A percentile compares a stretch with the other conserved stretches of the same genome.
Evolutionary conservation across 2,113 vertebrate genomes (phyloP).

Genomic region (Psilopsiagon aurifrons): DNA sequence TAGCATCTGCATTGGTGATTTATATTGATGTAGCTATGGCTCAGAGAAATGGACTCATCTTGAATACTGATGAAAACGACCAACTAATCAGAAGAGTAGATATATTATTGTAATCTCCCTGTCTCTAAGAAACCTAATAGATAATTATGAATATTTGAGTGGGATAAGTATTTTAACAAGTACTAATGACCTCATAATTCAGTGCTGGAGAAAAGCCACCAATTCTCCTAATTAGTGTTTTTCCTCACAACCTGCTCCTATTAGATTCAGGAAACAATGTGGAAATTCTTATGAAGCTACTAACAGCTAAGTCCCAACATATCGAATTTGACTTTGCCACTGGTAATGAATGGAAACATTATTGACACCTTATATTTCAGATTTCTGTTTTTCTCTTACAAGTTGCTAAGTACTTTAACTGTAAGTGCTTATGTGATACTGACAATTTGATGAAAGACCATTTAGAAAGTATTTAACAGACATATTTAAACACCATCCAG

Average conservation of each 20-base stretch:
- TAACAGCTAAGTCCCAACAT: background rate
- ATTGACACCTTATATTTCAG: background rate
- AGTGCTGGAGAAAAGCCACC: background rate
- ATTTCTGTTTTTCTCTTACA: background rate
- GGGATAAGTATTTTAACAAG: constrained; percentile 16
- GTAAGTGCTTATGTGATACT: background rate
- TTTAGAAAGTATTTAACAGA: background rate
- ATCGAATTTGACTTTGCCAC: background rate
- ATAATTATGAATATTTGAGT: constrained; percentile 41
- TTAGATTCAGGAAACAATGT: background rate
- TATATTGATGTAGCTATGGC: background rate
- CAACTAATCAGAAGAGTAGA: background rate
- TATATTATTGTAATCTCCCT: background rate
- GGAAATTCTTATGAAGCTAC: background rate
- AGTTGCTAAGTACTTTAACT: background rate
- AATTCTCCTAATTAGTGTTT: background rate
- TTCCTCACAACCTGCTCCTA: background rate
- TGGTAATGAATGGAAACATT: background rate
- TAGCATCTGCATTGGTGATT: constrained; percentile 10
- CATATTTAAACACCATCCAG: background rate
- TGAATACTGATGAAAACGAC: constrained; percentile 24
- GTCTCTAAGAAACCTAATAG: background rate
- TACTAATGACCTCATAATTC: constrained; percentile 31
- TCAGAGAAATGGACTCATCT: constrained; percentile 4
- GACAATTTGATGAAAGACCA: background rate